Percentiles rank a stretch among this genome's conserved stretches.
phyloP scores from a whole-genome alignment of 2,113 vertebrate genomes.

The Ailuropoda melanoleuca region DNA sequence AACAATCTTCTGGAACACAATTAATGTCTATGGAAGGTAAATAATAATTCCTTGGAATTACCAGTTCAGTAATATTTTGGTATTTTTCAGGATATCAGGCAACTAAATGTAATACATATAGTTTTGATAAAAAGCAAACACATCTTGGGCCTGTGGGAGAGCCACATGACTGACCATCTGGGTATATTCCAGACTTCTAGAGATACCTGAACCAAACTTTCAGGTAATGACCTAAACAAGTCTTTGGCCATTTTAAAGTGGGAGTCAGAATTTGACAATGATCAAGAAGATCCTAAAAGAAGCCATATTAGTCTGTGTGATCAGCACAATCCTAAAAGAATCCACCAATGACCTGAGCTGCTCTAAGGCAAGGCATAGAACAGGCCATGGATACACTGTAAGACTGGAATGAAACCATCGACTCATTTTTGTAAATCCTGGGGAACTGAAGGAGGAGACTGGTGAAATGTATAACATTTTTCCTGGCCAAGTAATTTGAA shows the following conservation, averaged over 20 bases:
- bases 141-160: not conserved
- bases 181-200: not conserved
- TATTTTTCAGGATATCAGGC: not conserved
- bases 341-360: not conserved
- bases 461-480: not conserved
- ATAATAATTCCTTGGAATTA: constrained; percentile 12
- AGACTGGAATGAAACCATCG: not conserved
- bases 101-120: not conserved
- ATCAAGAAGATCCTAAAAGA: constrained; percentile 2
- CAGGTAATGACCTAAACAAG: not conserved
- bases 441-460: not conserved
- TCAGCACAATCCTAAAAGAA: not conserved
- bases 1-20: constrained; percentile 27
- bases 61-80: not conserved
- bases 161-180: not conserved
- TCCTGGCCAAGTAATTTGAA: not conserved
- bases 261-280: not conserved
- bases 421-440: not conserved
- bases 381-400: not conserved
- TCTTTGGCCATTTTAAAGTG: not conserved
- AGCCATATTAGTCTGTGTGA: not conserved
- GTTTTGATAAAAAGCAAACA: not conserved
- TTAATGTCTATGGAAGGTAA: not conserved
- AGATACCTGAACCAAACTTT: not conserved
- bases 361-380: not conserved